Conservation (phyloP, 2,797 vertebrate species). For the Heteromormyrus szaboi region DNA sequence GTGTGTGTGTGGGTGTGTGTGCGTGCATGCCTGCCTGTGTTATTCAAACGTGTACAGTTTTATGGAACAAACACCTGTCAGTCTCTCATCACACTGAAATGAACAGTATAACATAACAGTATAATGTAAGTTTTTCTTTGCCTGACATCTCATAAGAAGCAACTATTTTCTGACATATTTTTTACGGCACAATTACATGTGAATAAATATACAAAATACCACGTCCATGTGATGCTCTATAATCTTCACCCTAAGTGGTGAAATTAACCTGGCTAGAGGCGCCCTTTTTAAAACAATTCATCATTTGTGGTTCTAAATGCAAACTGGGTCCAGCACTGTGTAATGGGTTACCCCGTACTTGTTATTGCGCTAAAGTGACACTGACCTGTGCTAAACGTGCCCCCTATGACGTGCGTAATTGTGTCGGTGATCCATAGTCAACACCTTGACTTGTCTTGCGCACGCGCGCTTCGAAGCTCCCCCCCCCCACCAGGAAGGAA, state of each 20-base stretch:
- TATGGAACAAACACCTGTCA: neutral
- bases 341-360: neutral
- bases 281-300: neutral
- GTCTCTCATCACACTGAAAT: neutral
- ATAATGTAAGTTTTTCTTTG: neutral
- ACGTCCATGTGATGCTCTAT: neutral
- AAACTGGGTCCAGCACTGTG: neutral
- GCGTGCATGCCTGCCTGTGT: neutral
- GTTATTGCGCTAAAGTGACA: neutral
- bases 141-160: neutral
- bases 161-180: neutral
- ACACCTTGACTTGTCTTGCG: neutral
- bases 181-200: neutral
- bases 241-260: neutral
- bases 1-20: neutral
- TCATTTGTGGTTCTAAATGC: neutral
- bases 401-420: conserved; percentile 7
- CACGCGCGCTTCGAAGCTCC: neutral
- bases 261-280: neutral
- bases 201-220: neutral
- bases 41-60: neutral
- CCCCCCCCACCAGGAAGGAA: conserved; percentile 9
- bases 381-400: neutral
- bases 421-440: neutral
- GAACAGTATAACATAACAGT: neutral